These are phyloP conservation scores for Rhinopomastus cyanomelas DNA, from an alignment of 2,113 vertebrate genomes.

Conservation along the genomic window DNA sequence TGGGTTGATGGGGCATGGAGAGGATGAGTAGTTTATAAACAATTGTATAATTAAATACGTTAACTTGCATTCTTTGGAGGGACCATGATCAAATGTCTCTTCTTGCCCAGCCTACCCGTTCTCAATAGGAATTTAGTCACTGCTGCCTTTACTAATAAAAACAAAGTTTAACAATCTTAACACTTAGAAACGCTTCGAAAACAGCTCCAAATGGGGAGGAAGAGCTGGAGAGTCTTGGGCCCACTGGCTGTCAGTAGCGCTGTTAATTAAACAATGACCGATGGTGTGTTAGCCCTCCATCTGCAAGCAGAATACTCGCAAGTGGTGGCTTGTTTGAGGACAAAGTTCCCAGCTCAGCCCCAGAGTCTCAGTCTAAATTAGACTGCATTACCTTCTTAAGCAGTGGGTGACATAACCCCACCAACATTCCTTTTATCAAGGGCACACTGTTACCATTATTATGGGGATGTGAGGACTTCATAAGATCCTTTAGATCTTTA, in stretches of 20 bases:
- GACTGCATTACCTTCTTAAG: no score
- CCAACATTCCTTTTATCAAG: no score
- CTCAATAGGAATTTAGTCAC: neutral
- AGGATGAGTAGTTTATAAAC: neutral
- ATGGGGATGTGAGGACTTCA: no score
- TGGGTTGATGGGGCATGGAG: neutral
- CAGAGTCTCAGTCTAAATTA: no score
- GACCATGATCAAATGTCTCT: neutral
- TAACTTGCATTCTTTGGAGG: neutral
- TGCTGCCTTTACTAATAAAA: neutral
- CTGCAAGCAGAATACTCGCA: neutral
- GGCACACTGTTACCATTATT: no score
- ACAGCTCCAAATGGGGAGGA: accelerated
- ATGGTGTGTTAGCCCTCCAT: neutral
- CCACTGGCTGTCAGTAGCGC: neutral
- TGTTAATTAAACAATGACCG: neutral
- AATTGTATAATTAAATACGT: neutral
- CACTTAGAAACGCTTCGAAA: neutral
- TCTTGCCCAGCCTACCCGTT: neutral
- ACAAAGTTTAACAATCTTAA: neutral
- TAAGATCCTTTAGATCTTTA: no score
- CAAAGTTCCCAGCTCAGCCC: no score
- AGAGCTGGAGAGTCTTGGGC: neutral
- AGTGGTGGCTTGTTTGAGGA: no score
- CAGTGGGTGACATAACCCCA: no score